Conservation (phyloP, 2,113 vertebrate species). For the Oenanthe oenanthe region DNA sequence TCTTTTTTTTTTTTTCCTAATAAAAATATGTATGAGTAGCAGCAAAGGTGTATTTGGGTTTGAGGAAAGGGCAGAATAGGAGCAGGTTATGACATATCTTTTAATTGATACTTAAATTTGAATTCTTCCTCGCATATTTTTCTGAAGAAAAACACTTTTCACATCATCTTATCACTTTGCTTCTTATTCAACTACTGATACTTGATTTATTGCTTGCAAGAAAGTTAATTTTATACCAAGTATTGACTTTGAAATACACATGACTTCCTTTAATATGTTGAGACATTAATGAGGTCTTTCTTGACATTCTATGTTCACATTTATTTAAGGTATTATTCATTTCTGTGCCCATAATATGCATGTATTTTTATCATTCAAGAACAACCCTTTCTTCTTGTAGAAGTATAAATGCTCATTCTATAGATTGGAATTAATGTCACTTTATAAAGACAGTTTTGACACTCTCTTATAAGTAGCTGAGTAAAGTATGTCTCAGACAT, state of each 20-base stretch:
- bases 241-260: neutral
- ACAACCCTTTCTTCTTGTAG: slow-evolving; percentile 28
- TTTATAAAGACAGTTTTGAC: neutral
- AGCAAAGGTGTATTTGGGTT: neutral
- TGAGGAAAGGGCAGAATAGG: neutral
- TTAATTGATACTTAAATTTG: neutral
- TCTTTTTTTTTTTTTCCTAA: neutral
- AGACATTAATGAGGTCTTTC: neutral
- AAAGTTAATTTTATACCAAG: slow-evolving; percentile 3
- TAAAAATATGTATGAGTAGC: neutral
- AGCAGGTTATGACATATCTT: neutral
- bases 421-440: neutral
- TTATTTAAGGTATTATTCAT: neutral
- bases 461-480: neutral
- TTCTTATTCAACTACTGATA: neutral
- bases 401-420: slow-evolving; percentile 8
- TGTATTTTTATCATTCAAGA: slow-evolving; percentile 17
- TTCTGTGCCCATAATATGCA: neutral
- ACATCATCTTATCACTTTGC: neutral
- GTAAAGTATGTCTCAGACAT: neutral
- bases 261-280: neutral
- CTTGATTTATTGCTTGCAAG: slow-evolving; percentile 4
- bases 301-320: neutral
- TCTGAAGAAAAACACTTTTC: neutral
- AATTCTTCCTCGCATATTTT: neutral